Base-by-base conservation (phyloP, 2,888 invertebrate genomes). In the Hetaerina titia region DNA sequence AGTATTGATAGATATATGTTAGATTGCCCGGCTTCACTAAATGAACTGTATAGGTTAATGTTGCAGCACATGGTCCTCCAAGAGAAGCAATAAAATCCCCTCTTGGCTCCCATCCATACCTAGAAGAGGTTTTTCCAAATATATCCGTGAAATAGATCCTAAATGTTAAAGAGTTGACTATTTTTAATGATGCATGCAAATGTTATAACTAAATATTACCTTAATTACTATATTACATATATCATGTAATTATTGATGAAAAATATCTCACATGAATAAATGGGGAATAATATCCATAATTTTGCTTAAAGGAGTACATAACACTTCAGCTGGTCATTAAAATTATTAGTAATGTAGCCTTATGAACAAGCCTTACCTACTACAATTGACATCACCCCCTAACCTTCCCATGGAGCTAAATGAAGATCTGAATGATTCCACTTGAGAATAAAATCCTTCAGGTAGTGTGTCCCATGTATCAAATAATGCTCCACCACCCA, bases 401-500 rank as follows among this genome's bases (percentile, higher is more conserved):
- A 96, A 96, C 89, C 96, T 96, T 63, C 96, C 96, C 95, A 96
- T 95, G n/a, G 96, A 95, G 25, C 96, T 96, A 95, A 96, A 96
- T 94, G 96, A 96, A 74, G 96, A 96, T 90, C 96, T 96, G 95
- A 96, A 96, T 58, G 96, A 96, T 95, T 96, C 96, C 64, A 96
- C 96, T 95, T 96, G 96, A 15, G 96, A 96, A 88, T 96, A 96
- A 96, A 97, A 97, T 19, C 97, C 97, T 17, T 96, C 90, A 0
- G 97, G 97, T 31, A 97, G 96, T 13, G 96, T 96, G 57, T 97
- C 96, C 97, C 97, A 97, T 63, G 97, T 96, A 95, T 97, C 97
- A 96, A 97, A 97, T 25, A 97, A 96, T 22, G 97, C 96, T 22
- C 97, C 97, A 45, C 97, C 97, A 4, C 97, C 97, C 64, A 97